Percentiles rank a stretch among this genome's conserved stretches.
These are phyloP conservation scores for Dicranocentrus wangi DNA, from an alignment of 2,888 invertebrate genomes.

Conservation along the genomic window DNA sequence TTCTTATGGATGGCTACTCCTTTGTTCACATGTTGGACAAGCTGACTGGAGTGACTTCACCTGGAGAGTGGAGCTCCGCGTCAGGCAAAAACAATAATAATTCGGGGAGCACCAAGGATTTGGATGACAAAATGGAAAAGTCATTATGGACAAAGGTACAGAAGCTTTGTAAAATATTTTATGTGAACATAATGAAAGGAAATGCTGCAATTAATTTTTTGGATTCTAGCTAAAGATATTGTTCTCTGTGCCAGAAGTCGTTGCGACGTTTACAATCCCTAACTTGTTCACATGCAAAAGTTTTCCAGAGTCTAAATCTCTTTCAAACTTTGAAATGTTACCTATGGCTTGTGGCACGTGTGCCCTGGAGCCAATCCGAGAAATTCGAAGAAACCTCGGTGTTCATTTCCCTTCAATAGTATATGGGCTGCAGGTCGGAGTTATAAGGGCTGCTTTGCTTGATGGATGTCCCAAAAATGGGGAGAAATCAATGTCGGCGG, in stretches of 20 bases:
- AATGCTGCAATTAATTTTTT: too few species aligned
- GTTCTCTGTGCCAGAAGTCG: slow-evolving; percentile 35
- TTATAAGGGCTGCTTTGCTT: slow-evolving; percentile 49
- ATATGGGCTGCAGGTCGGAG: slow-evolving; percentile 57
- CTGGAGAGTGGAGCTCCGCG: slow-evolving; percentile 33
- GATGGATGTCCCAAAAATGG: slow-evolving; percentile 17
- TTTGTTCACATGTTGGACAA: slow-evolving; percentile 60
- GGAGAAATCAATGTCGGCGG: slow-evolving; percentile 9
- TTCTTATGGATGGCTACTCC: slow-evolving; percentile 59
- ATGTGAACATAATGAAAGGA: too few species aligned
- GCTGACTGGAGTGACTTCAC: slow-evolving; percentile 45
- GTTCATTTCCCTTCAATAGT: slow-evolving; percentile 62
- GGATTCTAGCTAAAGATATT: slow-evolving; percentile 24
- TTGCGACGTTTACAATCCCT: slow-evolving; percentile 42
- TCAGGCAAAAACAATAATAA: slow-evolving; percentile 14
- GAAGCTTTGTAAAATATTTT: too few species aligned
- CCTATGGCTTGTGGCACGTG: slow-evolving; percentile 58
- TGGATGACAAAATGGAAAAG: slow-evolving; percentile 1
- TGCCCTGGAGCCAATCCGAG: slow-evolving; percentile 40
- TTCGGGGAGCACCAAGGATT: neutral
- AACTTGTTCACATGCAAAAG: slow-evolving; percentile 14
- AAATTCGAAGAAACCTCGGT: slow-evolving; percentile 48
- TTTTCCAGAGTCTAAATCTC: slow-evolving; percentile 28
- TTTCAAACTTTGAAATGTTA: slow-evolving; percentile 62
- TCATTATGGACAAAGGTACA: slow-evolving; percentile 27